Base-by-base conservation (phyloP, 2,113 vertebrate genomes). In the Halichoerus grypus region DNA sequence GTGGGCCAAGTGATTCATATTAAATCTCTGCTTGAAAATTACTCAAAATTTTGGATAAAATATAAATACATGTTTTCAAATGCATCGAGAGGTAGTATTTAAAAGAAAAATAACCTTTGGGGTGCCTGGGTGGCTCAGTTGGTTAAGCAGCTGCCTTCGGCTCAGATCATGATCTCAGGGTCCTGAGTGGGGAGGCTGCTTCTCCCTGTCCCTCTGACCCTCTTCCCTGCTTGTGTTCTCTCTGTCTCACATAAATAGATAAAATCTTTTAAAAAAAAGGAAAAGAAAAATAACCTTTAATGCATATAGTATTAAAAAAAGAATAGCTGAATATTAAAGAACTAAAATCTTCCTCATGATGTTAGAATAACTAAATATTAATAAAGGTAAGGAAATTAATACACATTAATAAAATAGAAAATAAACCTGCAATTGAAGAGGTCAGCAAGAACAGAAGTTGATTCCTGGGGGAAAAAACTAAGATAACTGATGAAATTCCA, bases 11-110 rank as follows among this genome's bases (percentile, higher is more conserved):
- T 86, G 86, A 80, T 53, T 53, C 31, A 87, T 85, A 79, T 63
- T 87, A 87, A 72, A 87, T 87, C 6, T 79, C 21, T 81, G n/a
- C n/a, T 72, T 87, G 26, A 95, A 95, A 91, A 95, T 7, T 39
- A 26, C 53, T 57, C 39, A 88, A 31, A 42, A 69, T 31, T 55
- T 53, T 80, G 10, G 14, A 80, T 86, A 71, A 83, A 42, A 79
- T 85, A 26, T 42, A 80, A 59, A 49, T 39, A 39, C 18, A 36
- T 59, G 31, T 91, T 33, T 76, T 55, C 36, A 85, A 91, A 65
- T 83, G 80, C 39, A 69, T 31, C 18, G 15, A 69, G 15, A 33
- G 10, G 42, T 12, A 39, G 42, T 69, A 79, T 91, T 80, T 95
- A 92, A 80, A 65, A 24, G 26, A 53, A 91, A 42, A 36, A 86